phyloP scores from a whole-genome alignment of 2,797 vertebrate species.

The Orientallactaga sibirica region DNA sequence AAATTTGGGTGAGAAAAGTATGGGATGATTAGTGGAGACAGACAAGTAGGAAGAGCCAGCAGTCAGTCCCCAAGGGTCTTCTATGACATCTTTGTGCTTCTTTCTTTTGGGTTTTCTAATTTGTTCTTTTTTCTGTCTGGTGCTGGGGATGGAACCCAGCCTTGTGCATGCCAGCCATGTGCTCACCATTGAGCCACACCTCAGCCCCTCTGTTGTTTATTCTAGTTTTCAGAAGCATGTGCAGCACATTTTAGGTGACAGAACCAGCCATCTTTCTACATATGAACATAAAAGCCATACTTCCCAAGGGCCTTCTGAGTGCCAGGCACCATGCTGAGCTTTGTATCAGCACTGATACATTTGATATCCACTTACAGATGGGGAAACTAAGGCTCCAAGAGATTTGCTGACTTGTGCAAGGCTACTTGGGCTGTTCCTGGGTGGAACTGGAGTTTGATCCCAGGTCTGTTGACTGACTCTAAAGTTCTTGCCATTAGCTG shows the following conservation, averaged over 20 bases:
- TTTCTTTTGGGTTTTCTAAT: neutral
- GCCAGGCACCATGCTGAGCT: neutral
- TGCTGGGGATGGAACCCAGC: neutral
- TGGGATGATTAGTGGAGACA: neutral
- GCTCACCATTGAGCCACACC: neutral
- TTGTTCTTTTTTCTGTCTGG: neutral
- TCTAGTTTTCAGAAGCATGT: neutral
- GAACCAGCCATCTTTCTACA: neutral
- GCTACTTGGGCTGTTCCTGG: no score
- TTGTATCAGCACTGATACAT: neutral
- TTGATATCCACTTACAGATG: neutral
- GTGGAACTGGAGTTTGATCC: neutral
- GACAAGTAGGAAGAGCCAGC: neutral
- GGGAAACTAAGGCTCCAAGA: neutral
- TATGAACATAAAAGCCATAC: neutral
- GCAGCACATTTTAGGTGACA: neutral
- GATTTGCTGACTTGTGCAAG: neutral
- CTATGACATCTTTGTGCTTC: neutral
- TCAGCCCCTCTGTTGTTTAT: neutral
- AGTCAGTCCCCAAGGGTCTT: neutral
- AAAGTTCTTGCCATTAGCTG: neutral
- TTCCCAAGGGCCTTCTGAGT: no score
- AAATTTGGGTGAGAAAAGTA: slow-evolving; percentile 54
- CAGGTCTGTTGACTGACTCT: neutral
- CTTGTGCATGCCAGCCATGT: neutral